phyloP scores from a whole-genome alignment of 2,113 vertebrate species.

The Campylorhamphus procurvoides region DNA sequence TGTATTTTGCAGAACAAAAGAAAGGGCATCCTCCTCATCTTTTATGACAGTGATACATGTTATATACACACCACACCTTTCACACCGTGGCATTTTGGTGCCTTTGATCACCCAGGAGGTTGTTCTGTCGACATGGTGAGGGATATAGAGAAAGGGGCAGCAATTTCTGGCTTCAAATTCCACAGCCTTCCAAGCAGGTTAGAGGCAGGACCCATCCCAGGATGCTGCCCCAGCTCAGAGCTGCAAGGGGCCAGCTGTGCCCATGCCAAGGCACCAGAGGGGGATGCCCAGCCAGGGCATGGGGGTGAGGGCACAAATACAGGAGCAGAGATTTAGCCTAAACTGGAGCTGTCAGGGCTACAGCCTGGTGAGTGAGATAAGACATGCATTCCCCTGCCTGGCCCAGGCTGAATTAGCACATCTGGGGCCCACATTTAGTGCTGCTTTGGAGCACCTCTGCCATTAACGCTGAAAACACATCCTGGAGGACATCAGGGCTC shows the following conservation, averaged over 20 bases:
- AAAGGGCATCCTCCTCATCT: neutral
- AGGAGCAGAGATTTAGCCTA: neutral
- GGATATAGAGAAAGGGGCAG: neutral
- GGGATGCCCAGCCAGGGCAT: neutral
- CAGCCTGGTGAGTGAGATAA: neutral
- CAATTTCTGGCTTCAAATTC: neutral
- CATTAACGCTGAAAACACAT: constrained; percentile 52
- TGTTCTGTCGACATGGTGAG: neutral
- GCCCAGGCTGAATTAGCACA: constrained; percentile 22
- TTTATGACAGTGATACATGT: neutral
- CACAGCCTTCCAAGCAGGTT: neutral
- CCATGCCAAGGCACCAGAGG: accelerated
- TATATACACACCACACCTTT: neutral
- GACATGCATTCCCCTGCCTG: neutral
- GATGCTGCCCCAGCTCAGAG: neutral
- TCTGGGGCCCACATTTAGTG: constrained; percentile 53
- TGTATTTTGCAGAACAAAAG: neutral
- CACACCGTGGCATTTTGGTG: neutral
- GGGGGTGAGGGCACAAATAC: neutral
- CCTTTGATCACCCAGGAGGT: neutral
- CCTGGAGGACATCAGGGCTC: constrained; percentile 27
- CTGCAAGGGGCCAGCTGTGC: neutral
- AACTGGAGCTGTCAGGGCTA: constrained; percentile 8
- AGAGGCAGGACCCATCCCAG: neutral
- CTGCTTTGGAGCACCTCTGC: neutral